These are phyloP conservation scores for Numida meleagris DNA, from an alignment of 2,113 vertebrate species.

Conservation along the genomic window DNA sequence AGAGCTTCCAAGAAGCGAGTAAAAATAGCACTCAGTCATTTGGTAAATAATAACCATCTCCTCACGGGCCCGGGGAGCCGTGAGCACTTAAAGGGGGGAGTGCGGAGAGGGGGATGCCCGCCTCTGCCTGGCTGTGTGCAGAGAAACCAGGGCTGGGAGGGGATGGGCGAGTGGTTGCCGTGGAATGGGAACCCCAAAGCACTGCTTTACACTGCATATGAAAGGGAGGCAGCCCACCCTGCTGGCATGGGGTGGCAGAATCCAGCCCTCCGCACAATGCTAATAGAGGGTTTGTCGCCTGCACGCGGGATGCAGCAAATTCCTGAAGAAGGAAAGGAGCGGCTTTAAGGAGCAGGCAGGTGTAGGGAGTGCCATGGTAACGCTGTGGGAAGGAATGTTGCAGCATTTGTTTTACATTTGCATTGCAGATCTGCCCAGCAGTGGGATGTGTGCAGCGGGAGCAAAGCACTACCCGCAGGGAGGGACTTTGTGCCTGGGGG, in stretches of 20 bases:
- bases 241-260: not conserved
- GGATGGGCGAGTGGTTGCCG: not conserved
- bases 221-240: no score
- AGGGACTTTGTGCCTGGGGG: fast-evolving
- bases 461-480: not conserved
- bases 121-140: not conserved
- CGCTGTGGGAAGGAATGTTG: slow-evolving; percentile 3
- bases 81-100: not conserved
- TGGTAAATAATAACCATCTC: slow-evolving; percentile 62
- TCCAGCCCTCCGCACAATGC: not conserved
- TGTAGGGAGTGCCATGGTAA: slow-evolving; percentile 42
- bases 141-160: not conserved
- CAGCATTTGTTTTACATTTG: slow-evolving; percentile 20
- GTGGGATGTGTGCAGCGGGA: not conserved
- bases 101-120: not conserved
- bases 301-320: fast-evolving
- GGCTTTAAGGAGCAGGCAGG: slow-evolving; percentile 7
- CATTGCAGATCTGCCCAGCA: slow-evolving; percentile 37
- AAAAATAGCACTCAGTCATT: slow-evolving; percentile 70
- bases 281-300: no score
- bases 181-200: not conserved
- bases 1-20: slow-evolving; percentile 48
- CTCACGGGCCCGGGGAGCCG: not conserved
- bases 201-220: not conserved
- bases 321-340: not conserved